Conservation (phyloP, 1,140 invertebrate genomes). For the Caenorhabditis elegans region DNA sequence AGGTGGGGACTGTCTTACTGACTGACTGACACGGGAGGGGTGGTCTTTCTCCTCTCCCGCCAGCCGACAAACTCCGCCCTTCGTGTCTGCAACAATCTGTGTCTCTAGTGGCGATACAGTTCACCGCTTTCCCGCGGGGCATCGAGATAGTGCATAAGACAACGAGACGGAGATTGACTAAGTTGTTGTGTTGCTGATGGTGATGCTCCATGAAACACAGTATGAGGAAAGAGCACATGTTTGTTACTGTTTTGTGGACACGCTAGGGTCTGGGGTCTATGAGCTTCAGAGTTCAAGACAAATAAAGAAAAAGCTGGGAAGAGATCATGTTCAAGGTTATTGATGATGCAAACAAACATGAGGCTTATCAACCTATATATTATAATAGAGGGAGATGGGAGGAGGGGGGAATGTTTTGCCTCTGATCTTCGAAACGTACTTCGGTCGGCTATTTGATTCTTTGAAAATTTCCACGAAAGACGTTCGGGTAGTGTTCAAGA, state of each 20-base stretch:
- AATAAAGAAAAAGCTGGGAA: no score
- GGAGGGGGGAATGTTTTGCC: neutral
- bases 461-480: no score
- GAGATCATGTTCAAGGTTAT: neutral
- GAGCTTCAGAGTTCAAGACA: no score
- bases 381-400: no score
- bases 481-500: no score
- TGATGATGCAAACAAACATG: neutral
- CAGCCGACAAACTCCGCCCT: neutral
- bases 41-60: neutral
- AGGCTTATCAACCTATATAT: neutral
- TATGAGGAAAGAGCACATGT: neutral
- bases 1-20: neutral
- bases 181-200: neutral
- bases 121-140: neutral
- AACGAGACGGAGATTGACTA: neutral
- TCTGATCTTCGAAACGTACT: conserved; percentile 30
- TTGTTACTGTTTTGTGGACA: no score
- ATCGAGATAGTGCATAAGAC: neutral
- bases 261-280: no score
- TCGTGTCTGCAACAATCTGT: neutral
- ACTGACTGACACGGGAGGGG: neutral
- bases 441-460: no score
- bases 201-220: neutral
- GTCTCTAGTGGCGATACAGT: neutral